These are phyloP conservation scores for Pandion haliaetus DNA, from an alignment of 2,113 vertebrate species.

Conservation along the genomic window DNA sequence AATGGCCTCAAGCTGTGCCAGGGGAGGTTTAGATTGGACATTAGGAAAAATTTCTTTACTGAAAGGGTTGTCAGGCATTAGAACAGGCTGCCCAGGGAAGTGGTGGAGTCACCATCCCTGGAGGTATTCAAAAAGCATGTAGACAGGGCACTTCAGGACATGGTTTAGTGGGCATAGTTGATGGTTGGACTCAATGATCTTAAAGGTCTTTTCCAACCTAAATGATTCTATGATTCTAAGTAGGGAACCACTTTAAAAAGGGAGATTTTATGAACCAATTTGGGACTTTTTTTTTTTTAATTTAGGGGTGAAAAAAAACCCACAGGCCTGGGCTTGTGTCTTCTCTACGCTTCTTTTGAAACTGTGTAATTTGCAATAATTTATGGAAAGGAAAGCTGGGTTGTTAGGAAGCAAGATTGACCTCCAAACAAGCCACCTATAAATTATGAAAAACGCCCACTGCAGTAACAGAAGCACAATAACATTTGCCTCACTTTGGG, in stretches of 20 bases:
- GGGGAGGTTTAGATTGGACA: too few species aligned
- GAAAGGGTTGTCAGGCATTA: too few species aligned
- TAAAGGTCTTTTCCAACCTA: too few species aligned
- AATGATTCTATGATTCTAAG: too few species aligned
- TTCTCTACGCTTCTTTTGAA: not conserved
- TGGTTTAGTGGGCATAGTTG: too few species aligned
- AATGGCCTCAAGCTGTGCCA: too few species aligned
- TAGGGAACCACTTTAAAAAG: not conserved
- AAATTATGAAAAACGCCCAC: not conserved
- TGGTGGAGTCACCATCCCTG: too few species aligned
- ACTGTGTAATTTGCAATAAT: not conserved
- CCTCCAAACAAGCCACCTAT: not conserved
- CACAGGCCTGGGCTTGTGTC: not conserved
- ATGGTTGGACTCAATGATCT: too few species aligned
- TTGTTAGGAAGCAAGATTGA: not conserved
- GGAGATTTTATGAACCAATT: not conserved
- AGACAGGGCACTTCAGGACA: too few species aligned
- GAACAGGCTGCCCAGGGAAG: too few species aligned
- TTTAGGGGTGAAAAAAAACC: not conserved
- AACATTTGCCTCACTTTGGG: not conserved
- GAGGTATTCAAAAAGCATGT: too few species aligned
- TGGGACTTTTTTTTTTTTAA: not conserved
- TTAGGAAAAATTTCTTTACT: too few species aligned
- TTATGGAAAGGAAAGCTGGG: not conserved
- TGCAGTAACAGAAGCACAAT: not conserved